phyloP scores from a whole-genome alignment of 2,888 invertebrate species.

The Drosophila longiperda region DNA sequence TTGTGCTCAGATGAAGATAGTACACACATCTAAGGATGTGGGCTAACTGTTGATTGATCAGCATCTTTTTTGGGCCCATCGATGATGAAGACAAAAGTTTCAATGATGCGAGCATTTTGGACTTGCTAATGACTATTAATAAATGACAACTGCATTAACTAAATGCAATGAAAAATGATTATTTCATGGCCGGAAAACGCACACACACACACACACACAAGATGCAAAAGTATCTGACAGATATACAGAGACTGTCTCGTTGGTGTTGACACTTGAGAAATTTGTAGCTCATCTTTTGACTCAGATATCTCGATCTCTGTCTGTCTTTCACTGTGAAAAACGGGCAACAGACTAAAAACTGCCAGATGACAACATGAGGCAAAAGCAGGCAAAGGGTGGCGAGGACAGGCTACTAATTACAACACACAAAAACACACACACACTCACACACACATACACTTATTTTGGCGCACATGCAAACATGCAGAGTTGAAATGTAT shows the following conservation, averaged over 20 bases:
- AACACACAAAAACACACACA: constrained; percentile 34
- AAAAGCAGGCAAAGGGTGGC: constrained; percentile 10
- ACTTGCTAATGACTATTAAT: constrained; percentile 72
- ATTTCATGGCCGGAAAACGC: constrained; percentile 68
- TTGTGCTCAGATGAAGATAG: constrained; percentile 42
- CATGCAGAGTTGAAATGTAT: constrained; percentile 50
- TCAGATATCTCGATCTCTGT: constrained; percentile 70
- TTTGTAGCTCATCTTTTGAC: constrained; percentile 83
- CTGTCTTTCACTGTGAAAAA: constrained; percentile 58
- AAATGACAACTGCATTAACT: constrained; percentile 74
- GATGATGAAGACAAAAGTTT: constrained; percentile 42
- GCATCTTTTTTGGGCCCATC: constrained; percentile 32
- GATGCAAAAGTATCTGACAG: constrained; percentile 53
- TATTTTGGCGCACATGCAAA: constrained; percentile 35
- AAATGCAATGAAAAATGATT: constrained; percentile 74
- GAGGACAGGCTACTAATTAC: constrained; percentile 66
- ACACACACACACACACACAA: constrained; percentile 10
- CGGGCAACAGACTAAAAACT: constrained; percentile 8
- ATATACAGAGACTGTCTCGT: constrained; percentile 46
- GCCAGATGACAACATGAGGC: background rate
- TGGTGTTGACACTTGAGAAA: constrained; percentile 85
- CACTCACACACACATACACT: constrained; percentile 3
- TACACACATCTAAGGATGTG: constrained; percentile 33
- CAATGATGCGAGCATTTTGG: constrained; percentile 29
- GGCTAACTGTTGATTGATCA: constrained; percentile 75